Evolutionary conservation across 1,140 invertebrate species (phyloP).

Genomic region (Halictus rubicundus): DNA sequence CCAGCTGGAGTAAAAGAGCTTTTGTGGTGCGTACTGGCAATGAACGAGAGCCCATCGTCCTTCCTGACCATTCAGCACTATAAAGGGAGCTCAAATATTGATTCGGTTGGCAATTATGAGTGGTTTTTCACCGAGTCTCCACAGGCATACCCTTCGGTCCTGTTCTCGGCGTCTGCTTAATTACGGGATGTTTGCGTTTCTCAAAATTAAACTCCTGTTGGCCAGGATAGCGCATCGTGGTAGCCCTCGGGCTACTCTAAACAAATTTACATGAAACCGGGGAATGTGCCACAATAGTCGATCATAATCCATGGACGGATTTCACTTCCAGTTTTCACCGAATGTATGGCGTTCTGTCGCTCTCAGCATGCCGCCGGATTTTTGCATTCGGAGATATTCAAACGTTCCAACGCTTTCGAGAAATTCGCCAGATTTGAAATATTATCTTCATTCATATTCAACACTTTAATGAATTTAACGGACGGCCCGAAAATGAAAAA

Average conservation of each 20-base stretch:
- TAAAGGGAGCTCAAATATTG: slow-evolving; percentile 67
- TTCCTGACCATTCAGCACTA: slow-evolving; percentile 62
- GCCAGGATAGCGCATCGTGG: slow-evolving; percentile 48
- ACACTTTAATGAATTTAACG: background rate
- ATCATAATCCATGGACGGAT: slow-evolving; percentile 52
- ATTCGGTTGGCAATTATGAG: slow-evolving; percentile 68
- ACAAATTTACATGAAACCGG: slow-evolving; percentile 65
- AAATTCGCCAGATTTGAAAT: background rate
- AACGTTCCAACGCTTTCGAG: background rate
- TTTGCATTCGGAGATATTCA: background rate
- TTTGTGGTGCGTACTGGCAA: slow-evolving; percentile 27
- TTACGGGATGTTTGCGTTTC: slow-evolving; percentile 70
- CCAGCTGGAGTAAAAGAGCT: slow-evolving; percentile 10
- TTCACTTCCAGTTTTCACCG: slow-evolving; percentile 10
- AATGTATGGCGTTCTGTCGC: background rate
- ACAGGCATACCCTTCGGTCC: slow-evolving; percentile 54
- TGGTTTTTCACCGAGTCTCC: slow-evolving; percentile 63
- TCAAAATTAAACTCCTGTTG: slow-evolving; percentile 67
- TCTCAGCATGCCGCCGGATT: background rate
- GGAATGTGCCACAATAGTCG: slow-evolving; percentile 50
- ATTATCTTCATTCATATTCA: background rate
- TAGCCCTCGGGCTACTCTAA: slow-evolving; percentile 61
- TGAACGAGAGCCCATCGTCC: slow-evolving; percentile 36
- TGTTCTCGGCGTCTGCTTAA: slow-evolving; percentile 65
- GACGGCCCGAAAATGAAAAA: no score